A percentile compares a stretch with the other conserved stretches of the same genome.
These are phyloP conservation scores for Axea sp. DNA, from an alignment of 2,888 invertebrate species.

Conservation along the genomic window DNA sequence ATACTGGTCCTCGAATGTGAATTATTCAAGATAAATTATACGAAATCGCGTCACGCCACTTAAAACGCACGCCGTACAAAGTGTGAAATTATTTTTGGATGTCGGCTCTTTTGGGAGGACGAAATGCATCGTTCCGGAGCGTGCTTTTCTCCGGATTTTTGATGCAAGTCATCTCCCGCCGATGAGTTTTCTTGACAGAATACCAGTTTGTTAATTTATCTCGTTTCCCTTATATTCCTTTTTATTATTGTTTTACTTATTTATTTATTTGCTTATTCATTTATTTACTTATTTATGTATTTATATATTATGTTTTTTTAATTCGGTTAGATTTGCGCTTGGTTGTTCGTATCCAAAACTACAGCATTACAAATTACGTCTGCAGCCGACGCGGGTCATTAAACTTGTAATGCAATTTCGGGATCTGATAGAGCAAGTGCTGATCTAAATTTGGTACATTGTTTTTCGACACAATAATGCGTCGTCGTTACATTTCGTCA, in stretches of 20 bases:
- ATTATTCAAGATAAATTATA: slow-evolving; percentile 6
- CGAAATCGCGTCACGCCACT: slow-evolving; percentile 43
- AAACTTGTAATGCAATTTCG: slow-evolving; percentile 65
- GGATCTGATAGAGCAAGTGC: slow-evolving; percentile 60
- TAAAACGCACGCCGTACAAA: slow-evolving; percentile 32
- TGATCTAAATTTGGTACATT: slow-evolving; percentile 28
- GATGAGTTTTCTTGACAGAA: slow-evolving; percentile 47
- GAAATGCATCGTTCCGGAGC: slow-evolving; percentile 35
- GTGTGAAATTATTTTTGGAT: slow-evolving; percentile 51
- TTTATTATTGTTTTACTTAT: too few species aligned
- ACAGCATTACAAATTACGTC: slow-evolving; percentile 63
- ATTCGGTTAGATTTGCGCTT: slow-evolving; percentile 2
- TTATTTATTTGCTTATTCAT: too few species aligned
- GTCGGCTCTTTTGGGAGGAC: slow-evolving; percentile 20
- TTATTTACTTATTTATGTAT: too few species aligned
- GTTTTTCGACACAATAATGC: slow-evolving; percentile 5
- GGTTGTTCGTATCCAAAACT: slow-evolving; percentile 49
- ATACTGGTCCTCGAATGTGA: background rate
- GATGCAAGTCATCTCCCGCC: slow-evolving; percentile 35
- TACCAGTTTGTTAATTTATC: slow-evolving; percentile 54
- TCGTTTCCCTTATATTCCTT: slow-evolving; percentile 32
- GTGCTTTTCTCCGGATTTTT: slow-evolving; percentile 42
- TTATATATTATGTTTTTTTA: background rate
- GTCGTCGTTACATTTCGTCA: slow-evolving; percentile 9
- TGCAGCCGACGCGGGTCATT: slow-evolving; percentile 61